A percentile compares a stretch with the other conserved stretches of the same genome.
Evolutionary conservation across 2,113 vertebrate species (phyloP).

Genomic region (Cochlearius cochlearius): DNA sequence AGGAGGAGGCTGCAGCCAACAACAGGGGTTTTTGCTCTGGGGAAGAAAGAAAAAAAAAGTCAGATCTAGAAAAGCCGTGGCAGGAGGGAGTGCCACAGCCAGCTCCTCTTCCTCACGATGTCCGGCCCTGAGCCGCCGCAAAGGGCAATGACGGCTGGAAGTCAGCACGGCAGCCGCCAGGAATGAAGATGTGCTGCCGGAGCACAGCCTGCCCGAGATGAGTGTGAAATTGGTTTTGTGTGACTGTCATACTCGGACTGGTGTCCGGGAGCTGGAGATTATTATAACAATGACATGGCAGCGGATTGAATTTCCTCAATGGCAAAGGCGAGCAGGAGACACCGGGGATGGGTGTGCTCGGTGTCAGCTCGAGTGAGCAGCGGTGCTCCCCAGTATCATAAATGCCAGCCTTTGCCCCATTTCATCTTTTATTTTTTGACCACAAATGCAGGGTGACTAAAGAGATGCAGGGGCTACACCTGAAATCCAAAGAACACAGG

Average conservation of each 20-base stretch:
- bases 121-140: neutral
- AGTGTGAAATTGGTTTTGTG: neutral
- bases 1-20: neutral
- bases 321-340: neutral
- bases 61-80: neutral
- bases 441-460: neutral
- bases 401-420: neutral
- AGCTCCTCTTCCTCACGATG: neutral
- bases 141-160: neutral
- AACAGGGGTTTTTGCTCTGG: neutral
- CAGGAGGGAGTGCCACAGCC: neutral
- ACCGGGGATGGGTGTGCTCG: neutral
- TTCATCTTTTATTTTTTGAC: neutral
- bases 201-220: neutral
- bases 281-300: neutral
- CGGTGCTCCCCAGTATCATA: neutral
- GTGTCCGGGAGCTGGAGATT: conserved; percentile 13
- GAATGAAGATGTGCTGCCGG: neutral
- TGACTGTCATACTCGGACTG: neutral
- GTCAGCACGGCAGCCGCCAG: rapidly evolving
- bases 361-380: neutral
- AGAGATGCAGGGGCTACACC: neutral
- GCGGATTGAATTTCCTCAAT: neutral
- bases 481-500: neutral
- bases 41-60: neutral